phyloP scores from a whole-genome alignment of 2,888 invertebrate genomes.

The Cephus pulcher region DNA sequence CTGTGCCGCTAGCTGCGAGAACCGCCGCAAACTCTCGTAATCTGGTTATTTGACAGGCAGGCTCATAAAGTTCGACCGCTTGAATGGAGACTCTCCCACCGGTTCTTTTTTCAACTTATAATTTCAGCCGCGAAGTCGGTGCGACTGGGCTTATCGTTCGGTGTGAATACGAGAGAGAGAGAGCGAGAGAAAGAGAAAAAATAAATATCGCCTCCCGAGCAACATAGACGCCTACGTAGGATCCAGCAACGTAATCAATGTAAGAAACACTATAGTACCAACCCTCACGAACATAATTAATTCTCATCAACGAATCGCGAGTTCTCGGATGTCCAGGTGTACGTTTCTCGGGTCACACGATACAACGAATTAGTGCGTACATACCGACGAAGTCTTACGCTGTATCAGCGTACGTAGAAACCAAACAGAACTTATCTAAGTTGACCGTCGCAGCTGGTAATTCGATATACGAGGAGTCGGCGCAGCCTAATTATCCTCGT shows the following conservation, averaged over 20 bases:
- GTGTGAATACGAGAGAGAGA: not conserved
- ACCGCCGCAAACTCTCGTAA: not conserved
- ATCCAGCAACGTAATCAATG: not conserved
- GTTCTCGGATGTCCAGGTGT: not conserved
- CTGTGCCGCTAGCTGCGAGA: slow-evolving; percentile 2
- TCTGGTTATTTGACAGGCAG: slow-evolving; percentile 25
- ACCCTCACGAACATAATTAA: not conserved
- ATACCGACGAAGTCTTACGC: slow-evolving; percentile 6
- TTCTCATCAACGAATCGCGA: not conserved
- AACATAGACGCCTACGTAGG: not conserved
- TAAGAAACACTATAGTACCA: not conserved
- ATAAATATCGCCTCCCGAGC: not conserved
- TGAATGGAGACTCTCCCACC: slow-evolving; percentile 25
- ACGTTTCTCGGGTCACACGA: not conserved
- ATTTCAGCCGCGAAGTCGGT: slow-evolving; percentile 17
- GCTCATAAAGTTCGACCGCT: slow-evolving; percentile 24
- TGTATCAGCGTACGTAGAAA: slow-evolving; percentile 34
- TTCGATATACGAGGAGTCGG: not conserved
- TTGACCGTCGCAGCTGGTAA: not conserved
- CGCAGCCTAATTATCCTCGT: not conserved
- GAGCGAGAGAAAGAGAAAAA: too few relatives aligned
- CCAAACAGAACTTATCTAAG: slow-evolving; percentile 21
- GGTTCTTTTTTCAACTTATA: slow-evolving; percentile 27
- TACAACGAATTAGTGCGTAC: not conserved
- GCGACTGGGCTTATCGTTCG: not conserved